These are phyloP conservation scores for Idaea aversata DNA, from an alignment of 2,888 invertebrate genomes.

Conservation along the genomic window DNA sequence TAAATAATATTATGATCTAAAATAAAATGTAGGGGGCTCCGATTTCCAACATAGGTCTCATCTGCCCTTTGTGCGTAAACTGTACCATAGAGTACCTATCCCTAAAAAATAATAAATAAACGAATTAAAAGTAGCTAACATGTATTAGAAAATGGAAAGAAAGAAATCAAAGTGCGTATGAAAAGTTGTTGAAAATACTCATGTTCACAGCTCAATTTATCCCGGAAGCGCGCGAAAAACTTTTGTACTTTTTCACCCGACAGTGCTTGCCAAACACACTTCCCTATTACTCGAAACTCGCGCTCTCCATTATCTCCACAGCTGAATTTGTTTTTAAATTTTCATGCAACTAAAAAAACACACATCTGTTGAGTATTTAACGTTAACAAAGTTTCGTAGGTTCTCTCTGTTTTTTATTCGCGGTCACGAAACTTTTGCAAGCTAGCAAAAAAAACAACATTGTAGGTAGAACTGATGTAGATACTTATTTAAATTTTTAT, in stretches of 20 bases:
- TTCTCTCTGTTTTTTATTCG: slow-evolving; percentile 41
- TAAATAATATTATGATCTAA: too few relatives aligned
- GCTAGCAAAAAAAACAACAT: neutral
- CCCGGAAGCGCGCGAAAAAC: slow-evolving; percentile 49
- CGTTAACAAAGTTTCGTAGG: slow-evolving; percentile 43
- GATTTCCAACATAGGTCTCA: too few relatives aligned
- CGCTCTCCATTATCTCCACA: slow-evolving; percentile 72
- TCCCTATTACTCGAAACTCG: slow-evolving; percentile 71
- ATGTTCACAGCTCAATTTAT: slow-evolving; percentile 47
- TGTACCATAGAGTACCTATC: too few relatives aligned
- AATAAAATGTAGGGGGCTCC: too few relatives aligned
- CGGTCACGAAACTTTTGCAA: slow-evolving; percentile 32
- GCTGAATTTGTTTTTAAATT: slow-evolving; percentile 71
- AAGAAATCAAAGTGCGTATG: slow-evolving; percentile 11
- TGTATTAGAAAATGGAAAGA: slow-evolving; percentile 11
- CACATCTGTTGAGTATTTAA: slow-evolving; percentile 48
- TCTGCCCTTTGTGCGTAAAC: too few relatives aligned
- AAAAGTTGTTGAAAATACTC: slow-evolving; percentile 23
- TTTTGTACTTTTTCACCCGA: slow-evolving; percentile 74
- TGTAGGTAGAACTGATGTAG: neutral
- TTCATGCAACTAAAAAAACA: slow-evolving; percentile 54
- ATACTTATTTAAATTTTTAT: slow-evolving; percentile 21
- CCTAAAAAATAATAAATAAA: slow-evolving; percentile 33
- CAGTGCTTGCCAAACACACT: slow-evolving; percentile 72
- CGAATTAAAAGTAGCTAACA: slow-evolving; percentile 25